These are phyloP conservation scores for Dione vanillae DNA, from an alignment of 2,888 invertebrate species.

Conservation along the genomic window DNA sequence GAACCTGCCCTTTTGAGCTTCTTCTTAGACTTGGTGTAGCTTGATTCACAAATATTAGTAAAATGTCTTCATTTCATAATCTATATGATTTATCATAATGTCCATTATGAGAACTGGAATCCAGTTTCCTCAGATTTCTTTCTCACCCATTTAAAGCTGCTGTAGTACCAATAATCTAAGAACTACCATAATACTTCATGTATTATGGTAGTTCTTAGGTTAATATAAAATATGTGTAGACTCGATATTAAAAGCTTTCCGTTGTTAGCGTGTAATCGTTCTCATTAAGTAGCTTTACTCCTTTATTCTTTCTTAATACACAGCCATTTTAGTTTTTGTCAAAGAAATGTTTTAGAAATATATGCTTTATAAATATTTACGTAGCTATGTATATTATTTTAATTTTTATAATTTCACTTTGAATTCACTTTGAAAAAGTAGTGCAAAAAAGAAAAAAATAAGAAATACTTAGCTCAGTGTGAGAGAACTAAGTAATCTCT, in stretches of 20 bases:
- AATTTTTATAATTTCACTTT: too few relatives aligned
- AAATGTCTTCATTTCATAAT: too few relatives aligned
- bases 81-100: too few relatives aligned
- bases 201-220: too few relatives aligned
- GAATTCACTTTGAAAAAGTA: too few relatives aligned
- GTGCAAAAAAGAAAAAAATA: too few relatives aligned
- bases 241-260: constrained; percentile 42
- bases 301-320: constrained; percentile 16
- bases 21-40: too few relatives aligned
- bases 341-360: not conserved
- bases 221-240: constrained; percentile 18
- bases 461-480: too few relatives aligned
- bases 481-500: not conserved
- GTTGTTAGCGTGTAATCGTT: constrained; percentile 33
- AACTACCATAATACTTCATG: not conserved
- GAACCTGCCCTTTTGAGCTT: too few relatives aligned
- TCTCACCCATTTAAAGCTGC: not conserved
- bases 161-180: not conserved
- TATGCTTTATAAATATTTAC: not conserved
- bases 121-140: too few relatives aligned
- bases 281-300: constrained; percentile 39
- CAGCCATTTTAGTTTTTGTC: not conserved
- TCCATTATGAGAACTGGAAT: too few relatives aligned
- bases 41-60: too few relatives aligned
- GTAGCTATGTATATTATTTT: not conserved